Evolutionary conservation across 2,113 vertebrate species (phyloP), one percentile per base, ranked within the genome.

Genomic region (Acanthisitta chloris): DNA sequence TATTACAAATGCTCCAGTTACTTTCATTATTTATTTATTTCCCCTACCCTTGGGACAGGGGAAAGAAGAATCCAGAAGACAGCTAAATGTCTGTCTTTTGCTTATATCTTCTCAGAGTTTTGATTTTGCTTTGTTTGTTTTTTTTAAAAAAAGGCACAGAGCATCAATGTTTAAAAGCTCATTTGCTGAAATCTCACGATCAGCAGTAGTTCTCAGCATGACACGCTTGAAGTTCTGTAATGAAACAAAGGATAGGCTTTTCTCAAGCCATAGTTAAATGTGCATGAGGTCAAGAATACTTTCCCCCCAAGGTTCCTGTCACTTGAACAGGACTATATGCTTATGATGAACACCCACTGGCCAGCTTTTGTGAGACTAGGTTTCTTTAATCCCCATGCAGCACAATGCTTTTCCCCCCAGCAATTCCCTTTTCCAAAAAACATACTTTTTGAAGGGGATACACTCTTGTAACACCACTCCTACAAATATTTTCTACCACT

Each of bases 1-100:
- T 67, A 92, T 87, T 89, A 89, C n/a, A 89, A 89, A 94, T 85
- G 69, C 48, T 92, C 29, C 61, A 66, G 29, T 86, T 88, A 59
- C 31, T 77, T 81, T 45, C 17, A 10, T 67, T 62, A 54, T 52
- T 77, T 73, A 72, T 85, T 46, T 72, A 59, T 57, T 78, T 88
- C 23, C 29, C n/a, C 28, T n/a, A 12, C n/a, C 40, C 61, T 76
- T 62, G 18, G 29, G 26, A 34, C 9, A 40, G 5, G 31, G 19
- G 15, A 19, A 89, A 72, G 43, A 76, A 85, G 9, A 79, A 86
- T 67, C 20, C 24, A 81, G 31, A 81, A 28, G 58, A 67, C 7
- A 58, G 38, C 40, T 88, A 54, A 24, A 54, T 23, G 6, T 49
- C 65, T 80, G 28, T 43, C 57, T 82, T 82, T 57, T n/a, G 13